Evolutionary conservation across 1,140 invertebrate species (phyloP).

Genomic region (Drosophila athabasca): DNA sequence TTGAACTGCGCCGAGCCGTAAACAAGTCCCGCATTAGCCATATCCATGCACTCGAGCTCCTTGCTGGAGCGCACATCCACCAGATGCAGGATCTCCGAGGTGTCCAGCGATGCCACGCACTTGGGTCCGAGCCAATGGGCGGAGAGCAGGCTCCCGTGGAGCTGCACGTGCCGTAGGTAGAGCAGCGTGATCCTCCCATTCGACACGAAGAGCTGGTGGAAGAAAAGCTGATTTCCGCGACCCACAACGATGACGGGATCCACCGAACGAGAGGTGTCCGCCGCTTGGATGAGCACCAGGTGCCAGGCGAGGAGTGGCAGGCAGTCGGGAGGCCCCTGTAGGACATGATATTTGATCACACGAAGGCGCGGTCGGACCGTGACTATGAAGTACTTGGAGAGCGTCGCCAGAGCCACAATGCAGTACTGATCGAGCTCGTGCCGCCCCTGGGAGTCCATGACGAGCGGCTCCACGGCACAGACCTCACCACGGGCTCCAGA

Average conservation of each 20-base stretch:
- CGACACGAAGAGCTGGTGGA: conserved; percentile 86
- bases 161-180: conserved; percentile 87
- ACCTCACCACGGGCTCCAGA: conserved; percentile 97
- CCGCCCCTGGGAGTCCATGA: conserved; percentile 88
- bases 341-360: conserved; percentile 84
- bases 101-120: conserved; percentile 93
- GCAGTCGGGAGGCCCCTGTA: conserved; percentile 86
- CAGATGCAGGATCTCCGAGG: conserved; percentile 92
- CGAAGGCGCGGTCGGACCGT: conserved; percentile 90
- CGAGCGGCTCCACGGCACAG: conserved; percentile 93
- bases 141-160: conserved; percentile 89
- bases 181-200: conserved; percentile 73
- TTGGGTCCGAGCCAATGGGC: conserved; percentile 95
- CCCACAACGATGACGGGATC: conserved; percentile 95
- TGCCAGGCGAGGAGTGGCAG: conserved; percentile 97
- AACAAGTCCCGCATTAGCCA: conserved; percentile 93
- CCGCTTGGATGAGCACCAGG: conserved; percentile 92
- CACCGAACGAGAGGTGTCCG: conserved; percentile 89
- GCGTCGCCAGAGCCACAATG: conserved; percentile 95
- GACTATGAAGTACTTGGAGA: conserved; percentile 96
- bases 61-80: conserved; percentile 94
- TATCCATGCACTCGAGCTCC: conserved; percentile 92
- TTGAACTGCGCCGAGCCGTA: conserved; percentile 97
- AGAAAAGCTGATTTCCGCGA: conserved; percentile 90
- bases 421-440: conserved; percentile 90